Percentiles rank a stretch among this genome's conserved stretches.
Evolutionary conservation across 2,113 vertebrate genomes (phyloP).

Genomic region (Phasianus colchicus): DNA sequence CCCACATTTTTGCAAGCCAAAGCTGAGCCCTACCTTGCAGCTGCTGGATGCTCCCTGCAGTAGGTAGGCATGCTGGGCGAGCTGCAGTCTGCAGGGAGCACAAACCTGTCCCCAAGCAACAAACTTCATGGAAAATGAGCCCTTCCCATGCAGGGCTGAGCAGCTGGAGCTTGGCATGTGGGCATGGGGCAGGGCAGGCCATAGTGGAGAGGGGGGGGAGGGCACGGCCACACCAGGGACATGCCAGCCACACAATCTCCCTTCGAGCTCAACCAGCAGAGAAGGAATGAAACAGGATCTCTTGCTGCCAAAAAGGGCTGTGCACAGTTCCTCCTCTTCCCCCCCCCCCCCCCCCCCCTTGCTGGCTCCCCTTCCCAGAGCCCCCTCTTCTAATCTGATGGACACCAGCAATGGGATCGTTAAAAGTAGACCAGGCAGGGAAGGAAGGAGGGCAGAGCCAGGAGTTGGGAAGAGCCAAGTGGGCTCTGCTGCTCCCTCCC

Average conservation of each 20-base stretch:
- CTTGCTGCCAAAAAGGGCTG: constrained; percentile 43
- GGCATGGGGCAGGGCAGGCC: neutral
- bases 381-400: constrained; percentile 7
- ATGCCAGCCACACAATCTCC: neutral
- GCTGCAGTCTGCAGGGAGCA: neutral
- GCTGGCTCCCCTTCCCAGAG: neutral
- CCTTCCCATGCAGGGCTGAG: neutral
- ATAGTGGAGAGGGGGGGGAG: neutral
- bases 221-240: neutral
- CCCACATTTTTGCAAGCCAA: neutral
- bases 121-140: neutral
- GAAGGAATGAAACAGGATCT: neutral
- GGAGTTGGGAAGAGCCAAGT: neutral
- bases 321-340: neutral
- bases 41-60: neutral
- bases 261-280: constrained; percentile 9
- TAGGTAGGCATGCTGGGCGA: neutral
- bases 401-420: constrained; percentile 32
- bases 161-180: constrained; percentile 39
- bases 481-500: neutral
- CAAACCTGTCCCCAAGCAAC: constrained; percentile 12
- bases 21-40: constrained; percentile 40
- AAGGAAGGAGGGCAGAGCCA: constrained; percentile 4
- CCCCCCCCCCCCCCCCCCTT: neutral
- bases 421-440: neutral